phyloP scores from a whole-genome alignment of 2,888 invertebrate species.

The Nasonia oneida region DNA sequence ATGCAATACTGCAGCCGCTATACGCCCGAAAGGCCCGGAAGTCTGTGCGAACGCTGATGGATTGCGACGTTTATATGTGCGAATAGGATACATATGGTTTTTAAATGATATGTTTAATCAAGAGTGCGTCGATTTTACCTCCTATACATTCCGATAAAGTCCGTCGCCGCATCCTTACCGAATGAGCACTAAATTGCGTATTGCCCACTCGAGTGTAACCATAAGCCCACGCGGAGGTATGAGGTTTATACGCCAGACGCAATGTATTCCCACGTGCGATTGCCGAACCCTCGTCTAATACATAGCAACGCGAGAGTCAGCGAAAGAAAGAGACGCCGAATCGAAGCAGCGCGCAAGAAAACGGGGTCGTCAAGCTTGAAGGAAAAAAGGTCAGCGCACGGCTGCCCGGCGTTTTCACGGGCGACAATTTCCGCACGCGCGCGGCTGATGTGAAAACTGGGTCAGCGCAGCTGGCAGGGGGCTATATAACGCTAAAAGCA shows the following conservation, averaged over 20 bases:
- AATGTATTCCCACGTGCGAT: background rate
- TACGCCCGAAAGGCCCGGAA: background rate
- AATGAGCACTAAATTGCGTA: no score
- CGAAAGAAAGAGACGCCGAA: background rate
- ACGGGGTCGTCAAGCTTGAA: background rate
- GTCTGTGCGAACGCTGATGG: background rate
- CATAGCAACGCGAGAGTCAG: background rate
- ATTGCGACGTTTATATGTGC: background rate
- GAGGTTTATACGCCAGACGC: background rate
- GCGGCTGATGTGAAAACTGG: constrained; percentile 16
- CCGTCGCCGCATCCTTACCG: no score
- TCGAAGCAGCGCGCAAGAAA: background rate
- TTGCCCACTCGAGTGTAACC: no score
- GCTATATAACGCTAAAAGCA: constrained; percentile 18
- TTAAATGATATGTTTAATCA: no score
- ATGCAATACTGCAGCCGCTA: background rate
- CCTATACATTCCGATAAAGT: no score
- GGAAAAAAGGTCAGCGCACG: constrained; percentile 12
- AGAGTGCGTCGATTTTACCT: background rate
- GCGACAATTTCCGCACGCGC: constrained; percentile 29
- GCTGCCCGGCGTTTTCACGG: background rate
- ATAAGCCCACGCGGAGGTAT: no score
- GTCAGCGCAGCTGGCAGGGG: background rate
- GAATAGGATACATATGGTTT: no score
- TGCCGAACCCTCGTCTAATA: background rate